Evolutionary conservation across 2,797 vertebrate species (phyloP).

Genomic region (Onychomys arenicola): DNA sequence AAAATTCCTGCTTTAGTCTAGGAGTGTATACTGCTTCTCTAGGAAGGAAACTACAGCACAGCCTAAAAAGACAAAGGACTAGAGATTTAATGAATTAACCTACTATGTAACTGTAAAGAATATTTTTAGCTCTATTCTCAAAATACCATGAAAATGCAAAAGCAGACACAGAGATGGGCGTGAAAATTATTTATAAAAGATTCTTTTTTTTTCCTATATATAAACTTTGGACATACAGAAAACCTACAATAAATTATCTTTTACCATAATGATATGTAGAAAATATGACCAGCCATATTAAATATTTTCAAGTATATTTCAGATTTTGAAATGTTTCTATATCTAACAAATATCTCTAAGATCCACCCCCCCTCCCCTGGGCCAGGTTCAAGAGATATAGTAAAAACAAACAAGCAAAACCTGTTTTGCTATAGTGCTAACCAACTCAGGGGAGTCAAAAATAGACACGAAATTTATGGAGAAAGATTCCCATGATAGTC

Average conservation of each 20-base stretch:
- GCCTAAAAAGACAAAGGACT: not conserved
- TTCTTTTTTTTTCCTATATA: not conserved
- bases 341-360: slow-evolving; percentile 5
- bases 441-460: not conserved
- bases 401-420: not conserved
- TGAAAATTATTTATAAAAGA: slow-evolving; percentile 39
- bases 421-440: not conserved
- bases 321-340: slow-evolving; percentile 29
- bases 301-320: slow-evolving; percentile 34
- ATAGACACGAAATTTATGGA: slow-evolving; percentile 38
- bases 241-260: slow-evolving; percentile 31
- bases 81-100: not conserved
- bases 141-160: not conserved
- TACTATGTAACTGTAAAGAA: not conserved
- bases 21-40: not conserved
- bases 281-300: slow-evolving; percentile 1
- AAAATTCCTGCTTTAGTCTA: not conserved
- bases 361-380: not conserved
- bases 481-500: not conserved
- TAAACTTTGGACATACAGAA: slow-evolving; percentile 29
- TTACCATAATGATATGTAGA: slow-evolving; percentile 2
- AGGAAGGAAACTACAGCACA: not conserved
- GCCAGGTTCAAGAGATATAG: slow-evolving; percentile 8
- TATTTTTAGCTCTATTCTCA: not conserved
- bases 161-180: not conserved